Conservation (phyloP, 2,113 vertebrate genomes). For the Bujurquina vittata region DNA sequence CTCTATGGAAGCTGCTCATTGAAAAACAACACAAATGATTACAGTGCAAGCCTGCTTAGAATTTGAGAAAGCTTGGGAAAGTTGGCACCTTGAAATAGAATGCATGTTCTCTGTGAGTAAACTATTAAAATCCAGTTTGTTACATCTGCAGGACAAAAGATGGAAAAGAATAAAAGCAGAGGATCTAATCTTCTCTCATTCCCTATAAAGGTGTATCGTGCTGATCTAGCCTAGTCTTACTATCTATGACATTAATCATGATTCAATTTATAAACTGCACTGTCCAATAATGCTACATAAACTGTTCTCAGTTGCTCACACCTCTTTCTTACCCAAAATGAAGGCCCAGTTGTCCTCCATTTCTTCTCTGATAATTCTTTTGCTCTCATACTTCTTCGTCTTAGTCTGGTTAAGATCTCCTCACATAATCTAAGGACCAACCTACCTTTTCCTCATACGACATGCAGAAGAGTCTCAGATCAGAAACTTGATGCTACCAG, state of each 20-base stretch:
- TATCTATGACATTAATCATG: neutral
- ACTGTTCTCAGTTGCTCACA: neutral
- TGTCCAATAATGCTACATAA: neutral
- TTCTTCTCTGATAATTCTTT: conserved; percentile 20
- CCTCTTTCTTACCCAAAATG: conserved; percentile 64
- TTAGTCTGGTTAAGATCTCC: conserved; percentile 22
- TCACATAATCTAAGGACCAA: conserved; percentile 23
- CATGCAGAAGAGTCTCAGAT: conserved; percentile 16
- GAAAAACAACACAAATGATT: neutral
- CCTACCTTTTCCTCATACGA: conserved; percentile 4
- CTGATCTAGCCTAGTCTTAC: neutral
- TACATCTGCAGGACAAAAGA: neutral
- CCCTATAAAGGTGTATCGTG: neutral
- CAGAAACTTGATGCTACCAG: conserved; percentile 61
- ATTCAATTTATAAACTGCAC: neutral
- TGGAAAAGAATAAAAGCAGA: neutral
- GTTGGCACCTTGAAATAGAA: neutral
- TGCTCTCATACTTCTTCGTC: conserved; percentile 55
- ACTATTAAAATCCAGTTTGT: fast-evolving
- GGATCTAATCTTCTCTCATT: neutral
- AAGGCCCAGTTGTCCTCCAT: conserved; percentile 76
- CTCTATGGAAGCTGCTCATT: neutral
- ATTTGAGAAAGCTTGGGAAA: neutral
- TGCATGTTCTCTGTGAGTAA: neutral
- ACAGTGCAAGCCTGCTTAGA: too few relatives aligned